A percentile compares a stretch with the other conserved stretches of the same genome.
Conservation (phyloP, 1,140 invertebrate species). For the Paralvinella palmiformis region DNA sequence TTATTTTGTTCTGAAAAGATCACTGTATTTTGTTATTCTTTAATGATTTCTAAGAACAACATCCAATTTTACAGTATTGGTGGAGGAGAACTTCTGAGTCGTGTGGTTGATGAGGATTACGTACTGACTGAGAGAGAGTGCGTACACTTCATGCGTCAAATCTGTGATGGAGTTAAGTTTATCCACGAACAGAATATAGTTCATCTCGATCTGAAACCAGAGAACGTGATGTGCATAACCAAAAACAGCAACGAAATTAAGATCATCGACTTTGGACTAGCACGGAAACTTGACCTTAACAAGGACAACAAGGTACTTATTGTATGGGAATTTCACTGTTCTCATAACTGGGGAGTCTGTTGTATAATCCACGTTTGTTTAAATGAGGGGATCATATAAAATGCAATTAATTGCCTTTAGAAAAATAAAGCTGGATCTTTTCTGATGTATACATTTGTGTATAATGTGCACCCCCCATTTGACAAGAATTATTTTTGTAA, state of each 20-base stretch:
- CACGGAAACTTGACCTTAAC: constrained; percentile 12
- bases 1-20: neutral
- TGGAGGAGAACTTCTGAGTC: constrained; percentile 86
- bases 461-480: too few relatives aligned
- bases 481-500: too few relatives aligned
- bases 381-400: too few relatives aligned
- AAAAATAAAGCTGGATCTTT: too few relatives aligned
- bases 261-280: constrained; percentile 97
- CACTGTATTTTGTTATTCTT: neutral
- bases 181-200: constrained; percentile 81
- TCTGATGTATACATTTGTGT: too few relatives aligned
- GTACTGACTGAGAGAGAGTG: constrained; percentile 84
- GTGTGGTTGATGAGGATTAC: constrained; percentile 86
- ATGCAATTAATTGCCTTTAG: too few relatives aligned
- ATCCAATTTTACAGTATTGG: constrained; percentile 62
- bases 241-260: constrained; percentile 98
- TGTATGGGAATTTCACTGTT: too few relatives aligned
- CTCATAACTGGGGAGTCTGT: too few relatives aligned
- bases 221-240: constrained; percentile 99
- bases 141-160: constrained; percentile 84
- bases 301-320: constrained; percentile 7
- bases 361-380: too few relatives aligned
- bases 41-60: neutral
- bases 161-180: constrained; percentile 81
- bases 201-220: constrained; percentile 97